These are phyloP conservation scores for Astropecten irregularis DNA, from an alignment of 53 echinoderm and acorn worm genomes.

Conservation along the genomic window DNA sequence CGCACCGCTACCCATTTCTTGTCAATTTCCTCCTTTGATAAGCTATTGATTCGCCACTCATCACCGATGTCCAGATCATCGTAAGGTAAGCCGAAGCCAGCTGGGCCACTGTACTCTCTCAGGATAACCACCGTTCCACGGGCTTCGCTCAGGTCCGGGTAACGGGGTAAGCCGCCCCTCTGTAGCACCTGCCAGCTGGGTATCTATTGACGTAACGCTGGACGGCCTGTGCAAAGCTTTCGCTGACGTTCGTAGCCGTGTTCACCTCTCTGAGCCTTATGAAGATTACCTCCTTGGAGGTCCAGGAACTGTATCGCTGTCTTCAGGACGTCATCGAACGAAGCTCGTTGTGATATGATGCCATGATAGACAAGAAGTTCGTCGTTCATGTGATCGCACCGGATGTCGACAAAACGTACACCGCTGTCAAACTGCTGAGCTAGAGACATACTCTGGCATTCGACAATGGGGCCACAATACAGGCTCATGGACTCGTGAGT, in stretches of 20 bases:
- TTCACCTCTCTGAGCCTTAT: constrained; percentile 30
- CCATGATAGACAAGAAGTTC: constrained; percentile 17
- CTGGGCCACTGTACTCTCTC: constrained; percentile 22
- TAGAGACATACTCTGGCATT: constrained; percentile 15
- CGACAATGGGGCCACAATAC: background rate
- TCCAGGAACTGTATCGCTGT: constrained; percentile 1
- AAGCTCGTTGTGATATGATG: background rate
- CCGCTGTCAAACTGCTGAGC: constrained; percentile 24
- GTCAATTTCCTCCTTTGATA: constrained; percentile 1
- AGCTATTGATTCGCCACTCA: background rate
- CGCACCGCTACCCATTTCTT: background rate
- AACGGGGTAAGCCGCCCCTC: background rate
- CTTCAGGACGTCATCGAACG: constrained; percentile 17
- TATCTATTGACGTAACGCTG: background rate
- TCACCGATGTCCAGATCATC: background rate
- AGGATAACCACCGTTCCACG: constrained; percentile 27
- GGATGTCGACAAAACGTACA: constrained; percentile 52
- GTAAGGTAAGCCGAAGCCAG: constrained; percentile 5
- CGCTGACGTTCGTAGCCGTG: background rate
- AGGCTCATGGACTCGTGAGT: constrained; percentile 23
- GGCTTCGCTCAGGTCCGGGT: constrained; percentile 4
- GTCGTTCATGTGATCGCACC: constrained; percentile 32
- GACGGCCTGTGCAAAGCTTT: constrained; percentile 24
- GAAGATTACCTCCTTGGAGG: constrained; percentile 13
- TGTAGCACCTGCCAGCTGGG: background rate